Conservation (phyloP, 2,888 invertebrate genomes). For the Xanthorhoe designata region DNA sequence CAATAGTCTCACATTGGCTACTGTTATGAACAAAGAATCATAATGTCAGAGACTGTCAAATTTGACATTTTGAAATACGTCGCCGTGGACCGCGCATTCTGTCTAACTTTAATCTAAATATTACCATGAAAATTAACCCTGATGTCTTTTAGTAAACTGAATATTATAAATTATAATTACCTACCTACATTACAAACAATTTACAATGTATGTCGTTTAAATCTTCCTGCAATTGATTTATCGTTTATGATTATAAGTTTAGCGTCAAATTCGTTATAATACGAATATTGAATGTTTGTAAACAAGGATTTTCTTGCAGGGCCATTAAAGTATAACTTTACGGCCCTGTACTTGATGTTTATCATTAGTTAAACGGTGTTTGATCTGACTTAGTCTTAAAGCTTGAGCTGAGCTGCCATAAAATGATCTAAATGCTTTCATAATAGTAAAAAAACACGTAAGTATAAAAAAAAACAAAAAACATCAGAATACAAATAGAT, state of each 20-base stretch:
- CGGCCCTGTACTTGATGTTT: slow-evolving; percentile 15
- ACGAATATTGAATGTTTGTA: slow-evolving; percentile 48
- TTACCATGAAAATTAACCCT: too few species aligned
- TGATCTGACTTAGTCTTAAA: neutral
- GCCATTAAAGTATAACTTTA: slow-evolving; percentile 45
- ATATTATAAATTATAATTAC: neutral
- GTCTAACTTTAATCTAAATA: too few species aligned
- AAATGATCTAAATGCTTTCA: neutral
- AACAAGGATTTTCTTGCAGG: slow-evolving; percentile 46
- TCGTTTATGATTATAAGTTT: slow-evolving; percentile 37
- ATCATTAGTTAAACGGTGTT: slow-evolving; percentile 2
- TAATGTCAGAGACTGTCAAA: neutral
- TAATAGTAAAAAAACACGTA: neutral
- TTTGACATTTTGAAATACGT: slow-evolving; percentile 8
- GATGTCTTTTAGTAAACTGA: neutral
- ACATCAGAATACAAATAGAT: too few species aligned
- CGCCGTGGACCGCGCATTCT: neutral
- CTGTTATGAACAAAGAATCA: slow-evolving; percentile 3
- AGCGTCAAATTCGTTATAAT: slow-evolving; percentile 48
- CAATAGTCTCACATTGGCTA: slow-evolving; percentile 16
- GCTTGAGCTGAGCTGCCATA: neutral
- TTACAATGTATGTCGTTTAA: slow-evolving; percentile 19
- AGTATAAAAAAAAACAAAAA: neutral
- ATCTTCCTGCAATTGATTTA: slow-evolving; percentile 34
- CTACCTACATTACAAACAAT: slow-evolving; percentile 1